phyloP scores from a whole-genome alignment of 2,888 invertebrate genomes.

The Agapostemon virescens region DNA sequence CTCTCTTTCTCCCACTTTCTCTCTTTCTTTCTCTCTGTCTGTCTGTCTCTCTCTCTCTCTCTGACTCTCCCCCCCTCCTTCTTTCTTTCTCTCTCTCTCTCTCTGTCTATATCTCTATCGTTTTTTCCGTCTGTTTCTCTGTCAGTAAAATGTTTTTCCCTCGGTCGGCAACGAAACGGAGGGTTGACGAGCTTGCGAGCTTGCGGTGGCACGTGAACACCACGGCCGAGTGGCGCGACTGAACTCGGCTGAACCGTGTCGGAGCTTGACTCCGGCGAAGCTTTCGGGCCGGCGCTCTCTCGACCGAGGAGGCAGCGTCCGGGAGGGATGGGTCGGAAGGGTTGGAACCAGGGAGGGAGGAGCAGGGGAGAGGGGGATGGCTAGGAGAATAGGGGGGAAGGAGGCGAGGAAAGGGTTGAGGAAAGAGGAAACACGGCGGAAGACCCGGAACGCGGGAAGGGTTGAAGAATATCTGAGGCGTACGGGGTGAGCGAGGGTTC shows the following conservation, averaged over 20 bases:
- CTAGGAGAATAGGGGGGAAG: neutral
- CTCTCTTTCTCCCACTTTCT: neutral
- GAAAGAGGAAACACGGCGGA: neutral
- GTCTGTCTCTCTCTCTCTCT: slow-evolving; percentile 1
- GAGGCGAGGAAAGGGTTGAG: neutral
- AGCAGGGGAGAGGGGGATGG: neutral
- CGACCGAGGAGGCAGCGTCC: slow-evolving; percentile 19
- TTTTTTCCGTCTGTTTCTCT: too few relatives aligned
- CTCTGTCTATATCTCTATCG: too few relatives aligned
- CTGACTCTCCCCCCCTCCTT: slow-evolving; percentile 2
- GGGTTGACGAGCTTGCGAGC: slow-evolving; percentile 50
- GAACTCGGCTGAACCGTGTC: slow-evolving; percentile 76
- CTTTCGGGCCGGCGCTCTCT: slow-evolving; percentile 54
- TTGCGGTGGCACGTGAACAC: slow-evolving; percentile 67
- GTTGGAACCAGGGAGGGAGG: neutral
- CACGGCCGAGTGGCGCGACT: slow-evolving; percentile 74
- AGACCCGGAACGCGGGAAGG: neutral
- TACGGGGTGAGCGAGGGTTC: neutral
- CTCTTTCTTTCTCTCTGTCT: neutral
- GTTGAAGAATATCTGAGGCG: neutral
- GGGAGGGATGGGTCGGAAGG: slow-evolving; percentile 9
- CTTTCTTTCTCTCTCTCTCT: slow-evolving; percentile 16
- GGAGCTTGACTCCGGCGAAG: slow-evolving; percentile 67
- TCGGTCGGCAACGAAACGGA: slow-evolving; percentile 8
- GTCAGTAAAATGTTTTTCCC: neutral